Evolutionary conservation across 2,113 vertebrate genomes (phyloP), one percentile per base, ranked within the genome.

Genomic region (Pluvialis apricaria): DNA sequence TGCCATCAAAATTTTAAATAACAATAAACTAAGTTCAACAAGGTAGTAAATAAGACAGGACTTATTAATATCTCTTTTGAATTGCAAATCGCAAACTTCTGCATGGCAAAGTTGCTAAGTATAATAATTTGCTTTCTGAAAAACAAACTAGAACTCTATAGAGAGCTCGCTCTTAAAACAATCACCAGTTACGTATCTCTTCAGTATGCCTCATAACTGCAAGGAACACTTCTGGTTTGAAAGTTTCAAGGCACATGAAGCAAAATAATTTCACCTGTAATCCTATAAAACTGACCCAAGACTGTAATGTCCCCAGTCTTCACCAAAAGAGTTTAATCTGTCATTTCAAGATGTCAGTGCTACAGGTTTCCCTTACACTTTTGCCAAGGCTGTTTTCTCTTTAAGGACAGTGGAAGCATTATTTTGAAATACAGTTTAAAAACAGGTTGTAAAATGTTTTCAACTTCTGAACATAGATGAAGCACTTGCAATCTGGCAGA

Each of bases 381-480:
- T 84, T 95, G 44, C 14, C 34, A 82, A 84, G 60, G 52, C 57
- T 85, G 24, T 64, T 91, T 91, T 52, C n/a, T 80, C 55, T 91
- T 61, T 66, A 77, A 61, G 60, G 32, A 36, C 5, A 72, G 11
- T 20, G 11, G 47, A 91, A 84, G 12, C 20, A 65, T 84, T 91
- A 64, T 65, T 82, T 82, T 95, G 84, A 92, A 94, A 94, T 76
- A 81, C 34, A 85, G 54, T 87, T 86, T 58, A 54, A 95, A 95
- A 91, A 91, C 10, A 87, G 38, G 24, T 32, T 87, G 57, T 55
- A 89, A 97, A 96, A 91, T 25, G 6, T 95, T 94, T 89, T 84
- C 65, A 94, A 38, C 64, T 86, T 86, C 34, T 62, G 38, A 92
- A 55, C 51, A 71, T 60, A 78, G 15, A 91, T 58, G 20, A 92